Percentiles rank a stretch among this genome's conserved stretches.
Evolutionary conservation across 2,888 invertebrate species (phyloP).

Genomic region (Heliconius hortense): DNA sequence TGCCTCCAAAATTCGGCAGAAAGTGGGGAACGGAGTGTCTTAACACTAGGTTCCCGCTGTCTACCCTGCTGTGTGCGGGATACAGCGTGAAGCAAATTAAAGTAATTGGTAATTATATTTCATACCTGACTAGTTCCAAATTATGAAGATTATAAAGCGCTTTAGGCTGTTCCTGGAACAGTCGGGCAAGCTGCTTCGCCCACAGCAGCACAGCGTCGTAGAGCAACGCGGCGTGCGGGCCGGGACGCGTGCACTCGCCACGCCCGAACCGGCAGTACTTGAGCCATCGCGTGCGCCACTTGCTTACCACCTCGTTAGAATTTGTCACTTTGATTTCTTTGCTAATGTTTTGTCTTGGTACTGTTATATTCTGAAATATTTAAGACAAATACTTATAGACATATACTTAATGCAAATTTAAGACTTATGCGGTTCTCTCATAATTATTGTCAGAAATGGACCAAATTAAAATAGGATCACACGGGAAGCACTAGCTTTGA

Average conservation of each 20-base stretch:
- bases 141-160: constrained; percentile 62
- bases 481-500: too few species aligned
- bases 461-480: too few species aligned
- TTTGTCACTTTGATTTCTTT: neutral
- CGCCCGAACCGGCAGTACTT: constrained; percentile 37
- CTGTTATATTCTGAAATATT: constrained; percentile 19
- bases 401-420: too few species aligned
- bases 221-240: constrained; percentile 61
- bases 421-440: too few species aligned
- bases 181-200: constrained; percentile 55
- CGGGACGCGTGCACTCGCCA: constrained; percentile 43
- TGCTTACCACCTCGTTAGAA: neutral
- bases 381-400: neutral
- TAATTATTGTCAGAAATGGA: too few species aligned
- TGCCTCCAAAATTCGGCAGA: too few species aligned
- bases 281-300: constrained; percentile 46
- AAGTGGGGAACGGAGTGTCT: too few species aligned
- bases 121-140: constrained; percentile 52
- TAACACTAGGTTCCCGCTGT: too few species aligned
- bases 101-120: neutral
- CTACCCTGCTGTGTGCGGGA: too few species aligned
- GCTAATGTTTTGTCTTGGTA: neutral
- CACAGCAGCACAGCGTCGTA: constrained; percentile 66
- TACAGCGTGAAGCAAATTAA: too few species aligned
- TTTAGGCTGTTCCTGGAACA: constrained; percentile 50